These are phyloP conservation scores for Lepilemur ruficaudatus DNA, from an alignment of 2,797 vertebrate genomes.

Conservation along the genomic window DNA sequence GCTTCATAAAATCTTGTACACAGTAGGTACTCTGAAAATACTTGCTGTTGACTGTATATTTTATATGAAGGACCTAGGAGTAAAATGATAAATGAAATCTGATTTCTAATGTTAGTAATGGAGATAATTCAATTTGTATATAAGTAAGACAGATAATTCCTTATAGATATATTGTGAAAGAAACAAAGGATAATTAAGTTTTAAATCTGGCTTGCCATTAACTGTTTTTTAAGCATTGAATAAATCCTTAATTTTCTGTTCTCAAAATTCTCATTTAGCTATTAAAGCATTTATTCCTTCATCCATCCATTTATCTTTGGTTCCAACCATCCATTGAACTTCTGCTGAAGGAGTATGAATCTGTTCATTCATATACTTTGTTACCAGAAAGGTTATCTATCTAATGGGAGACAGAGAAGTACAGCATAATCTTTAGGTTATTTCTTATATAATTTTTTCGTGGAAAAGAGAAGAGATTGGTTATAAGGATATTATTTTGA, in stretches of 20 bases:
- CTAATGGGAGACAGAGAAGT: neutral
- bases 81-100: neutral
- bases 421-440: neutral
- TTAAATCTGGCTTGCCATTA: neutral
- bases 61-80: neutral
- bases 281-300: neutral
- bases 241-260: neutral
- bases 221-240: neutral
- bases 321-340: neutral
- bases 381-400: neutral
- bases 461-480: neutral
- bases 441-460: neutral
- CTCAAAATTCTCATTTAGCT: neutral
- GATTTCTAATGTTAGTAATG: neutral
- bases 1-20: neutral
- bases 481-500: neutral
- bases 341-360: neutral
- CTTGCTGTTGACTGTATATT: neutral
- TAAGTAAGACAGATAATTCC: neutral
- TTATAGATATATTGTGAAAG: neutral
- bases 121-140: slow-evolving; percentile 8
- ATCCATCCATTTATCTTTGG: neutral
- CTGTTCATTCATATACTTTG: neutral
- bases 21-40: neutral
- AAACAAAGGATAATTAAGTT: neutral